phyloP scores from a whole-genome alignment of 2,888 invertebrate species.

The Drosophila incognita region DNA sequence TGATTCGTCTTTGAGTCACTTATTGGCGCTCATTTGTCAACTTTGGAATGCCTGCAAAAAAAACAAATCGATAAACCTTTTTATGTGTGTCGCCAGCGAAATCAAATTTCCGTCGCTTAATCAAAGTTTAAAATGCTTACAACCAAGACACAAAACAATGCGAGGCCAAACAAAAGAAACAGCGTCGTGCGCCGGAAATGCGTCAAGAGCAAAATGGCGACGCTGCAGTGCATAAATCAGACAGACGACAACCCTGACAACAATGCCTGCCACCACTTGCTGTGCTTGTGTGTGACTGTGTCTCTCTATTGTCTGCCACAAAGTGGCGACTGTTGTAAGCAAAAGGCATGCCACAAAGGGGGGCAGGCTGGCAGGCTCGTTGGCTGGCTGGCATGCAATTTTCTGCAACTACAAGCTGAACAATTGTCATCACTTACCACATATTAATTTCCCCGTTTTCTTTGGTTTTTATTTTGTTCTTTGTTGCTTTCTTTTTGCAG shows the following conservation, averaged over 20 bases:
- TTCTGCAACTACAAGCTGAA: constrained; percentile 39
- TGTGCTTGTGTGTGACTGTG: constrained; percentile 5
- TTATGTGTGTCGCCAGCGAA: constrained; percentile 54
- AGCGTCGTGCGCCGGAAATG: constrained; percentile 61
- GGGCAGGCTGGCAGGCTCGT: constrained; percentile 10
- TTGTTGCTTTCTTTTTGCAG: constrained; percentile 84
- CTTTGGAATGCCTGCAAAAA: constrained; percentile 37
- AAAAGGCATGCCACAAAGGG: constrained; percentile 2
- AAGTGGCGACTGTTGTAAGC: constrained; percentile 39
- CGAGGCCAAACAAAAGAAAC: constrained; percentile 59
- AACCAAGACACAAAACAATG: constrained; percentile 30
- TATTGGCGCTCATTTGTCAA: constrained; percentile 72
- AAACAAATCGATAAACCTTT: constrained; percentile 60
- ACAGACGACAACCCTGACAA: constrained; percentile 43
- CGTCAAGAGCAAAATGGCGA: constrained; percentile 68
- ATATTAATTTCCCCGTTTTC: constrained; percentile 60
- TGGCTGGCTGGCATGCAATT: constrained; percentile 31
- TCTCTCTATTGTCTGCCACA: constrained; percentile 58
- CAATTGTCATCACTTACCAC: constrained; percentile 64
- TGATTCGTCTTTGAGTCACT: constrained; percentile 40
- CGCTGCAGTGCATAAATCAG: constrained; percentile 72
- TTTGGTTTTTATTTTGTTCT: constrained; percentile 20
- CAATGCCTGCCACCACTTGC: constrained; percentile 35
- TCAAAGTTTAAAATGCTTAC: constrained; percentile 73
- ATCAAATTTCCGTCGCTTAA: constrained; percentile 76